Evolutionary conservation across 2,888 invertebrate genomes (phyloP).

Genomic region (Fissipunctia ypsillon): DNA sequence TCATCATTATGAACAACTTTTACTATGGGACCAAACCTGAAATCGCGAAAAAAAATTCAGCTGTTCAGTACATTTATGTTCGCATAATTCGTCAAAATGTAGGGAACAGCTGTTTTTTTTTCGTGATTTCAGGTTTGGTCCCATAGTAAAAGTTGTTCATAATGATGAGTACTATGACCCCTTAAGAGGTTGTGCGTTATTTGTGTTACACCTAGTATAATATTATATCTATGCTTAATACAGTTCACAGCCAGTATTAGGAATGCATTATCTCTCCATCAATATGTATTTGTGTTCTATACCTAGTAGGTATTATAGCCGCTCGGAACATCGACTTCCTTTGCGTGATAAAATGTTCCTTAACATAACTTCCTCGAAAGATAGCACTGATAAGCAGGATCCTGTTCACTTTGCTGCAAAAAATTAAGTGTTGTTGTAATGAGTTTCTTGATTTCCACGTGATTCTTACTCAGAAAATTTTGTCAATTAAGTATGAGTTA

Average conservation of each 20-base stretch:
- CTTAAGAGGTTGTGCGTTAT: no score
- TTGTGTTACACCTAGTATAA: no score
- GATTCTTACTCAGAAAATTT: conserved; percentile 3
- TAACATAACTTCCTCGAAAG: conserved; percentile 53
- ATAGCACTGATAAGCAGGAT: conserved; percentile 43
- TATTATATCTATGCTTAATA: no score
- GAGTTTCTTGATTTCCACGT: conserved; percentile 17
- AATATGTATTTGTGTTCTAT: background rate
- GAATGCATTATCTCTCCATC: background rate
- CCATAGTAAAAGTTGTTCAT: no score
- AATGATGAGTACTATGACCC: no score
- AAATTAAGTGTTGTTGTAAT: conserved; percentile 43
- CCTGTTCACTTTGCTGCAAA: conserved; percentile 39
- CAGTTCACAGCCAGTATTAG: background rate
- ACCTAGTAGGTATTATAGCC: background rate
- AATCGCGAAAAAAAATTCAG: no score
- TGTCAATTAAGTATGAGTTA: background rate
- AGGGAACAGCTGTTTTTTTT: no score
- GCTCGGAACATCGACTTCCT: conserved; percentile 41
- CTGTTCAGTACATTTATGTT: no score
- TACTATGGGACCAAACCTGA: no score
- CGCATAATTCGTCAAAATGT: no score
- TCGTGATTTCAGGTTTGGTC: no score
- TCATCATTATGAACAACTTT: no score
- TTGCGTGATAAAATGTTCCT: conserved; percentile 53